These are phyloP conservation scores for Isotomurus palustris DNA, from an alignment of 2,888 invertebrate species.

Conservation along the genomic window DNA sequence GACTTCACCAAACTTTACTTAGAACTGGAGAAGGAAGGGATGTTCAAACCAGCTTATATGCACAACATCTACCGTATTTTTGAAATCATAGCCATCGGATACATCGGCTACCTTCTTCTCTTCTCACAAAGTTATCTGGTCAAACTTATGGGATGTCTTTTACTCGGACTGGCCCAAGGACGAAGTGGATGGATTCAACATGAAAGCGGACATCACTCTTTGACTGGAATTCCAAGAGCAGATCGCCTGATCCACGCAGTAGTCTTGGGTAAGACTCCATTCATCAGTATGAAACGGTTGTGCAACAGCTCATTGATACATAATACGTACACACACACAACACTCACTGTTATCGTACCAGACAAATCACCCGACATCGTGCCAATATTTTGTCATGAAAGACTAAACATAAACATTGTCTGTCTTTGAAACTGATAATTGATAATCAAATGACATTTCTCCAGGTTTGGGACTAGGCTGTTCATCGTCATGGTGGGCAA, in stretches of 20 bases:
- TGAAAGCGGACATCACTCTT: slow-evolving; percentile 36
- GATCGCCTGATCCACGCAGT: slow-evolving; percentile 31
- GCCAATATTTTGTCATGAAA: too few species aligned
- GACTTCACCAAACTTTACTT: slow-evolving; percentile 39
- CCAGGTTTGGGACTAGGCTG: slow-evolving; percentile 30
- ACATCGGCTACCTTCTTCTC: slow-evolving; percentile 29
- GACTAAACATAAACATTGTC: too few species aligned
- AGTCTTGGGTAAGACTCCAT: slow-evolving; percentile 26
- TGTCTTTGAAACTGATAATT: too few species aligned
- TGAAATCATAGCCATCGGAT: slow-evolving; percentile 28
- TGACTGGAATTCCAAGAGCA: slow-evolving; percentile 32
- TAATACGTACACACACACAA: too few species aligned
- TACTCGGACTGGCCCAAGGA: slow-evolving; percentile 35
- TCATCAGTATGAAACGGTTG: neutral
- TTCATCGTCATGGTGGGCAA: slow-evolving; percentile 36
- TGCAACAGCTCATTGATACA: neutral
- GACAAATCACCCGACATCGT: too few species aligned
- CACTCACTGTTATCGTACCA: too few species aligned
- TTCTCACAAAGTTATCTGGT: slow-evolving; percentile 28
- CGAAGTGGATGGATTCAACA: slow-evolving; percentile 39
- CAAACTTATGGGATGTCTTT: slow-evolving; percentile 32
- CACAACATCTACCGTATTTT: slow-evolving; percentile 30
- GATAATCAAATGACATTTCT: too few species aligned
- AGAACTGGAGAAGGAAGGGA: slow-evolving; percentile 39
- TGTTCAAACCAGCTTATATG: slow-evolving; percentile 32